Evolutionary conservation across 2,888 invertebrate genomes (phyloP).

Genomic region (Drosophila melanosoma): DNA sequence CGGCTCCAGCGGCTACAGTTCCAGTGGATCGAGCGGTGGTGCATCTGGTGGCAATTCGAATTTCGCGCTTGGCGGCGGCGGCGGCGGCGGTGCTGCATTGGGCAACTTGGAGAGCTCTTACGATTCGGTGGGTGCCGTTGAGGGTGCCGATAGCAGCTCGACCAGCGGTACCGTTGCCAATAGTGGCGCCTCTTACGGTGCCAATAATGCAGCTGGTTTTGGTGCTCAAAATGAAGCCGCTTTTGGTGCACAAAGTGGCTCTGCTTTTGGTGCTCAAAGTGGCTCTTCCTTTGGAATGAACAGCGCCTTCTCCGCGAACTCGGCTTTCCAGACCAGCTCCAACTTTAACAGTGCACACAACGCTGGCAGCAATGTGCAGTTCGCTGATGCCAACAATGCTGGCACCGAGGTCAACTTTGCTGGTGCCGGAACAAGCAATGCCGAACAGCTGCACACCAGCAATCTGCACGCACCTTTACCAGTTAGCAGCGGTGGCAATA

Average conservation of each 20-base stretch:
- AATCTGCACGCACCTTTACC: slow-evolving; percentile 52
- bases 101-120: slow-evolving; percentile 67
- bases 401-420: slow-evolving; percentile 68
- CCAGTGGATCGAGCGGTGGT: slow-evolving; percentile 31
- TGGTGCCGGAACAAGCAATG: slow-evolving; percentile 56
- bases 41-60: slow-evolving; percentile 41
- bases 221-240: slow-evolving; percentile 4
- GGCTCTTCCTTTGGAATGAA: slow-evolving; percentile 61
- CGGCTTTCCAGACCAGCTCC: slow-evolving; percentile 49
- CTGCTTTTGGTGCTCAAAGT: slow-evolving; percentile 39
- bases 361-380: slow-evolving; percentile 67
- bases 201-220: slow-evolving; percentile 28
- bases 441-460: slow-evolving; percentile 50
- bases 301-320: slow-evolving; percentile 56
- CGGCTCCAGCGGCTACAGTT: slow-evolving; percentile 30
- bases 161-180: slow-evolving; percentile 52
- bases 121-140: slow-evolving; percentile 69
- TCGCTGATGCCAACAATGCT: slow-evolving; percentile 57
- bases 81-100: slow-evolving; percentile 20
- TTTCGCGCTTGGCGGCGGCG: slow-evolving; percentile 7
- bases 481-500: slow-evolving; percentile 32
- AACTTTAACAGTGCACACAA: slow-evolving; percentile 67
- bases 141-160: slow-evolving; percentile 45
- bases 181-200: slow-evolving; percentile 49
- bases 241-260: slow-evolving; percentile 23